Base-by-base conservation (phyloP, 2,113 vertebrate species). In the Urocynchramus pylzowi region DNA sequence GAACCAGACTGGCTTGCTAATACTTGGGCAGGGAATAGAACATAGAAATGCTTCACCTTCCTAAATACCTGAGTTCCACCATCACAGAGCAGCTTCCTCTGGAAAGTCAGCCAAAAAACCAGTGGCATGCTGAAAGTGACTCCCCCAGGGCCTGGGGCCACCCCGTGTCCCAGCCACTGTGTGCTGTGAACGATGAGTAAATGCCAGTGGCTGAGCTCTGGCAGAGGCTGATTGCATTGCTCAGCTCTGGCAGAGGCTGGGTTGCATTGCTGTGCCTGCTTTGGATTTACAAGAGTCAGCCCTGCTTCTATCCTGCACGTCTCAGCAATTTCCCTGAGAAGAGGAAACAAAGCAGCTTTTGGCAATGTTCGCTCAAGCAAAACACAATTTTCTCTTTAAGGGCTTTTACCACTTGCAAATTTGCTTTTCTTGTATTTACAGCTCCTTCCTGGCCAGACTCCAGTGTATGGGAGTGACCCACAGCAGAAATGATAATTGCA, bases 101-200 rank as follows among this genome's bases (percentile, higher is more conserved):
- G 35, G 17, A 28, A 59, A 50, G 30, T 13, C 63, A 80, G 64
- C 49, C 64, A 31, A 17, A 84, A 76, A 47, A 22, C 1, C 0
- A 0, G 18, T 1, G 11, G 22, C 23, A 15, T 6, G 60, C 52
- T n/a, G n/a, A 24, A 35, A 45, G 20, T 39, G 35, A 84, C 16
- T 17, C 17, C 11, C 14, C 10, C 24, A 33, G 8, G 1, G 5
- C 39, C 33, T 6, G 33, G 27, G 35, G 26, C 17, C 7, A 1
- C 31, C 33, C 44, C 0, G 0, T 30, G 10, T 27, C 27, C 24
- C 61, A 31, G 24, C 5, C 71, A 54, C 52, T 5, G 47, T 39
- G 41, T 6, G 39, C 74, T 50, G 47, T 13, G 44, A 59, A 21
- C 3, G 26, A 27, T 15, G 59, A 61, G 47, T 10, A 47, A 61